Conservation (phyloP, 1,140 invertebrate genomes). For the Zaprionus lachaisei region DNA sequence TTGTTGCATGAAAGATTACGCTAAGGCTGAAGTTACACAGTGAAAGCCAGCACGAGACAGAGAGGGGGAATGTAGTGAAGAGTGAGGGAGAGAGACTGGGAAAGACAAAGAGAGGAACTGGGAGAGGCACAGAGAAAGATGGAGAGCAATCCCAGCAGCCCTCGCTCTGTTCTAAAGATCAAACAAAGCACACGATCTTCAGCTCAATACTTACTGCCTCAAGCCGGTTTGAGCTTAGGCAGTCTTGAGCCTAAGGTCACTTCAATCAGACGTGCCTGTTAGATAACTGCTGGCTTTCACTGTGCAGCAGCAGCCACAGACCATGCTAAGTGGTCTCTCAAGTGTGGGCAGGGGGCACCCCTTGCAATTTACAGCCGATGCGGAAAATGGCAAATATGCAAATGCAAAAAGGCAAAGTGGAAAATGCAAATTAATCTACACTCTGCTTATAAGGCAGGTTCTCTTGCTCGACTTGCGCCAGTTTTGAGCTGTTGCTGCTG, state of each 20-base stretch:
- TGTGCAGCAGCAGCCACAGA: conserved; percentile 1
- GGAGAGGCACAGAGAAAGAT: too few relatives aligned
- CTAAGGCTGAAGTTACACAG: conserved; percentile 19
- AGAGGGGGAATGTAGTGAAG: background rate
- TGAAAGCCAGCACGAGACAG: conserved; percentile 32
- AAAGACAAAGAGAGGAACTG: too few relatives aligned
- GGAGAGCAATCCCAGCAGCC: background rate
- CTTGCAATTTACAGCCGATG: conserved; percentile 61
- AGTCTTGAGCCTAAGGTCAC: conserved; percentile 12
- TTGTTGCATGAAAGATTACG: conserved; percentile 40
- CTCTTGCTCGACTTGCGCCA: conserved; percentile 33
- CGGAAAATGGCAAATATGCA: conserved; percentile 64
- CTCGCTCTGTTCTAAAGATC: background rate
- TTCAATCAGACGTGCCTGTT: conserved; percentile 12
- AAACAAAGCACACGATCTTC: conserved; percentile 3
- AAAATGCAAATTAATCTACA: conserved; percentile 60
- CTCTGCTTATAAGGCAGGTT: conserved; percentile 38
- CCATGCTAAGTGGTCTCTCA: too few relatives aligned
- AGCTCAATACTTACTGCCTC: background rate
- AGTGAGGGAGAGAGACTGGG: background rate
- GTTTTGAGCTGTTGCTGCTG: conserved; percentile 8
- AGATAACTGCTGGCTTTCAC: conserved; percentile 40
- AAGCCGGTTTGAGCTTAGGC: background rate
- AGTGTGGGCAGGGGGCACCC: background rate
- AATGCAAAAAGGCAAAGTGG: conserved; percentile 47